phyloP scores from a whole-genome alignment of 1,140 invertebrate species.

The Aphaenogaster ashmeadi region DNA sequence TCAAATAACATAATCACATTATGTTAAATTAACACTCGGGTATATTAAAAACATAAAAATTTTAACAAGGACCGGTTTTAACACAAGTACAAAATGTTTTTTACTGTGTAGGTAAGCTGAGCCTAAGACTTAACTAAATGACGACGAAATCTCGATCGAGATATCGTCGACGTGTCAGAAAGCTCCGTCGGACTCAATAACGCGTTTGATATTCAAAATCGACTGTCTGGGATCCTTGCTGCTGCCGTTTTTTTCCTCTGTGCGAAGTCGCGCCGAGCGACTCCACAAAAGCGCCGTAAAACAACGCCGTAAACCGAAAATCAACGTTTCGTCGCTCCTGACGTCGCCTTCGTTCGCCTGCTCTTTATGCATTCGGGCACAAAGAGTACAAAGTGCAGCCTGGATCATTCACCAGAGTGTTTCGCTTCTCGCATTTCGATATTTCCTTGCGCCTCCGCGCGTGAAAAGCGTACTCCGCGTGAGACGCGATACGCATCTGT shows the following conservation, averaged over 20 bases:
- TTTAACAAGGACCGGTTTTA: no score
- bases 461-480: neutral
- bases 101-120: neutral
- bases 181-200: conserved; percentile 27
- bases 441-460: conserved; percentile 3
- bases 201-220: conserved; percentile 59
- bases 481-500: neutral
- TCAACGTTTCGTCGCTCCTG: conserved; percentile 60
- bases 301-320: conserved; percentile 63
- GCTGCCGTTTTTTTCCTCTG: neutral
- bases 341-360: conserved; percentile 31
- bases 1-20: no score
- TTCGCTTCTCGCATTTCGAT: conserved; percentile 33
- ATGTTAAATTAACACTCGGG: no score
- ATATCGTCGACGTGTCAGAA: conserved; percentile 8
- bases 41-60: no score
- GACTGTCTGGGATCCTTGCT: conserved; percentile 44
- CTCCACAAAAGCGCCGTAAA: conserved; percentile 55
- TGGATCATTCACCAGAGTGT: conserved; percentile 20
- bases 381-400: conserved; percentile 53
- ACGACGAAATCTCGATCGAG: conserved; percentile 26
- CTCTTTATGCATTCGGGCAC: conserved; percentile 56
- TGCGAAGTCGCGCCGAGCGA: conserved; percentile 20
- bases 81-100: no score
- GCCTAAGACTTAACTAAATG: neutral